phyloP scores from a whole-genome alignment of 2,888 invertebrate genomes.

The Endotricha flammealis region DNA sequence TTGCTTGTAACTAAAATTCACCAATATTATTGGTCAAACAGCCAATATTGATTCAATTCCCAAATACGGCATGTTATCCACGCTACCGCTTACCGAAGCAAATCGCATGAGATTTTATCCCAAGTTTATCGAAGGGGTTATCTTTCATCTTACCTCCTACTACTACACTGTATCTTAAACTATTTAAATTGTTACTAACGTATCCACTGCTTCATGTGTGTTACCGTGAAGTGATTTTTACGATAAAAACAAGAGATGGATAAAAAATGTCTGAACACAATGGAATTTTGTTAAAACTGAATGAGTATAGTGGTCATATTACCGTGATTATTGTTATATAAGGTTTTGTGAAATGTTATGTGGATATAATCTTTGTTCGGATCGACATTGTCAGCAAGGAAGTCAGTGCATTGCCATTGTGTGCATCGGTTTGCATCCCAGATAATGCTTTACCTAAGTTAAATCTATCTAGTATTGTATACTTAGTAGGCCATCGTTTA shows the following conservation, averaged over 20 bases:
- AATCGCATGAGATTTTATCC: slow-evolving; percentile 64
- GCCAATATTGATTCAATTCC: slow-evolving; percentile 32
- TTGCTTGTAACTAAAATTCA: neutral
- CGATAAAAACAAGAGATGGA: slow-evolving; percentile 26
- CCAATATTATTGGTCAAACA: neutral
- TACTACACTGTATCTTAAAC: slow-evolving; percentile 20
- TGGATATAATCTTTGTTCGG: slow-evolving; percentile 34
- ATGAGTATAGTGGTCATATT: slow-evolving; percentile 29
- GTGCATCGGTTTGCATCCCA: neutral
- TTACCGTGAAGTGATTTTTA: neutral
- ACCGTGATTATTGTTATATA: slow-evolving; percentile 59
- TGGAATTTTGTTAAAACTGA: slow-evolving; percentile 12
- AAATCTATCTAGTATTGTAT: too few relatives aligned
- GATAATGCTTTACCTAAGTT: too few relatives aligned
- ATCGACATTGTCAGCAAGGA: slow-evolving; percentile 29
- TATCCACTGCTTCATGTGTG: slow-evolving; percentile 24
- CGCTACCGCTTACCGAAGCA: slow-evolving; percentile 53
- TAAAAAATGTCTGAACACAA: slow-evolving; percentile 1
- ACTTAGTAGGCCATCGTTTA: too few relatives aligned
- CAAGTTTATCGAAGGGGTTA: slow-evolving; percentile 68
- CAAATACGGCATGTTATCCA: slow-evolving; percentile 35
- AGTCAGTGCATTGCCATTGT: slow-evolving; percentile 9
- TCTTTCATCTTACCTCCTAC: slow-evolving; percentile 50
- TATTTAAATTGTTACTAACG: slow-evolving; percentile 1
- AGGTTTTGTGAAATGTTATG: slow-evolving; percentile 59